Evolutionary conservation across 2,797 vertebrate genomes (phyloP).

Genomic region (Clarias fuscus): DNA sequence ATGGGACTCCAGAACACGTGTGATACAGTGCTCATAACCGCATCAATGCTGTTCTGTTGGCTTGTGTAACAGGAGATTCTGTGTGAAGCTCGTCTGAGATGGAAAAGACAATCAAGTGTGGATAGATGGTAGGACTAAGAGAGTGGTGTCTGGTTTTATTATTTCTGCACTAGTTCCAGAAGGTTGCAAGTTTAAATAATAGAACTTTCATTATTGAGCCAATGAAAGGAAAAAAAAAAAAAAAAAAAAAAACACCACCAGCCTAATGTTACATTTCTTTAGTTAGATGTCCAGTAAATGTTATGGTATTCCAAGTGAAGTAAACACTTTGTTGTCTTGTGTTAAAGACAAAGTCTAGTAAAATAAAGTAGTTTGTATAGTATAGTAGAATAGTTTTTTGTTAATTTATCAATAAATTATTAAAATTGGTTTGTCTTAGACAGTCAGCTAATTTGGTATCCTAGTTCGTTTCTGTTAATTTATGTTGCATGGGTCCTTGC

Average conservation of each 20-base stretch:
- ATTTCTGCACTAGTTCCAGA: not conserved
- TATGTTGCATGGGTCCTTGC: no score
- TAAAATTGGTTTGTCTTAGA: no score
- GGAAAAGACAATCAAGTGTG: slow-evolving; percentile 54
- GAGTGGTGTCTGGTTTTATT: not conserved
- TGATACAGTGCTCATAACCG: slow-evolving; percentile 3
- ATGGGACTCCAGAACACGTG: slow-evolving; percentile 21
- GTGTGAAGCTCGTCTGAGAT: slow-evolving; percentile 52
- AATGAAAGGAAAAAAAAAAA: not conserved
- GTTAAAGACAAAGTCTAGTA: no score
- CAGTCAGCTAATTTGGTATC: no score
- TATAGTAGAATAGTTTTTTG: no score
- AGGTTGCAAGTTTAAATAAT: not conserved
- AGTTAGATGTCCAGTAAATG: no score
- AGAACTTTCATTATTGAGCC: not conserved
- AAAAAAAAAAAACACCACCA: not conserved
- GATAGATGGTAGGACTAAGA: slow-evolving; percentile 40
- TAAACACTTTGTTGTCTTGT: no score
- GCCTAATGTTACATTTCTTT: not conserved
- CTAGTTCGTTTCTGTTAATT: no score
- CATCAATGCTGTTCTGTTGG: slow-evolving; percentile 39
- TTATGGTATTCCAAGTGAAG: no score
- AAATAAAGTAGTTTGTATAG: no score
- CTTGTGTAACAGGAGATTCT: slow-evolving; percentile 39
- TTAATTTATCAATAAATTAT: no score